phyloP scores from a whole-genome alignment of 1,140 invertebrate genomes.

The Drosophila asahinai region DNA sequence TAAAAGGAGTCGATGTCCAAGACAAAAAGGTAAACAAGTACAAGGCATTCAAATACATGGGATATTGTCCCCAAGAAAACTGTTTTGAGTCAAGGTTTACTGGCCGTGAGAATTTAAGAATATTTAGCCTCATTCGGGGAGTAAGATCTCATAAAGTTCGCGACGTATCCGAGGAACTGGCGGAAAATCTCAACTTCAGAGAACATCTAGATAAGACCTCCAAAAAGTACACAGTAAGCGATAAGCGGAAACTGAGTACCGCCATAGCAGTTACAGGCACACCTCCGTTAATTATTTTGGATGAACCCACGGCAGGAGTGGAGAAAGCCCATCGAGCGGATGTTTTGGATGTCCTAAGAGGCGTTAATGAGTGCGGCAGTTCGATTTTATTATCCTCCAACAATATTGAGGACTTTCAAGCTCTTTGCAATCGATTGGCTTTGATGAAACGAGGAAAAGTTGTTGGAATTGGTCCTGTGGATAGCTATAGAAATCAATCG shows the following conservation, averaged over 20 bases:
- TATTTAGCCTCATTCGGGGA: constrained; percentile 29
- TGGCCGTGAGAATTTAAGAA: constrained; percentile 26
- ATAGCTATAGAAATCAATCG: constrained; percentile 9
- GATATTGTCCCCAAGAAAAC: constrained; percentile 11
- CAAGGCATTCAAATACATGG: constrained; percentile 18
- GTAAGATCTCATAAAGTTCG: neutral
- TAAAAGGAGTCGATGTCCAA: constrained; percentile 15
- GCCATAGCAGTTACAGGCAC: constrained; percentile 30
- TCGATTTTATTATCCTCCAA: constrained; percentile 25
- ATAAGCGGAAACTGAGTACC: constrained; percentile 18
- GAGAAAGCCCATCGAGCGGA: constrained; percentile 18
- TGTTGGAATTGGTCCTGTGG: neutral
- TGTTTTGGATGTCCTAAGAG: constrained; percentile 22
- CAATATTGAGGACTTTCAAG: constrained; percentile 32
- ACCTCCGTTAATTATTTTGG: constrained; percentile 27
- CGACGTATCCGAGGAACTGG: constrained; percentile 7
- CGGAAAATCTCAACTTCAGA: constrained; percentile 10
- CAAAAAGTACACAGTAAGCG: constrained; percentile 15
- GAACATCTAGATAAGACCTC: constrained; percentile 5
- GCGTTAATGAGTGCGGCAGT: constrained; percentile 31
- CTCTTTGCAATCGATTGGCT: constrained; percentile 22
- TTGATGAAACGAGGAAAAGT: constrained; percentile 23
- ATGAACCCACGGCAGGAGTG: constrained; percentile 22
- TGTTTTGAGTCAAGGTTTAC: constrained; percentile 22
- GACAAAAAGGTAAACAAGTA: neutral